Conservation (phyloP, 2,797 vertebrate genomes). For the Zalophus californianus region DNA sequence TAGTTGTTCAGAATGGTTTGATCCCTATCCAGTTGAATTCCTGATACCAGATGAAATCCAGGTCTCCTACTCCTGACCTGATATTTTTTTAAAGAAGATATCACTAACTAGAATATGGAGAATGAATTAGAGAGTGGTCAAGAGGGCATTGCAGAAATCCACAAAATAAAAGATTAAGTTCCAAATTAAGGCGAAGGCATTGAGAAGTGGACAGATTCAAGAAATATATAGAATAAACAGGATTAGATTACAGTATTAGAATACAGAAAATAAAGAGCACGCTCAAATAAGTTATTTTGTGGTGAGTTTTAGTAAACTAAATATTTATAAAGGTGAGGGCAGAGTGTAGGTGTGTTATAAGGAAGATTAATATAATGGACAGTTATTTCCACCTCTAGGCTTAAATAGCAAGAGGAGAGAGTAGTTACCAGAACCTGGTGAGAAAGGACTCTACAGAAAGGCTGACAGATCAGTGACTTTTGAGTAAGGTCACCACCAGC, state of each 20-base stretch:
- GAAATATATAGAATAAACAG: not conserved
- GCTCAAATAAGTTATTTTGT: not conserved
- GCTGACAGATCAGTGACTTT: not conserved
- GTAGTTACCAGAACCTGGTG: not conserved
- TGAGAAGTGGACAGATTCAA: not conserved
- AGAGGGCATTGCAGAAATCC: not conserved
- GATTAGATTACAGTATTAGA: not conserved
- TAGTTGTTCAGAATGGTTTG: no score
- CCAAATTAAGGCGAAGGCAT: not conserved
- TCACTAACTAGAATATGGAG: not conserved
- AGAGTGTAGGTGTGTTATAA: not conserved
- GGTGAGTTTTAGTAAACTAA: not conserved
- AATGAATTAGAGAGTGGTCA: not conserved
- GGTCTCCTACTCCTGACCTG: no score
- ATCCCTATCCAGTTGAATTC: no score
- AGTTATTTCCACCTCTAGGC: not conserved
- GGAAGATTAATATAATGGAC: not conserved
- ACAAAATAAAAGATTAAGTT: constrained; percentile 33
- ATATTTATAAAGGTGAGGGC: not conserved
- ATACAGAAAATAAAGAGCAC: not conserved
- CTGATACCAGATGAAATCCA: no score
- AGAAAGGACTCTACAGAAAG: not conserved
- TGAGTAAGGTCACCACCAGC: not conserved
- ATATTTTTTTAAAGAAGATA: not conserved
- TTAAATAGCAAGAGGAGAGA: not conserved